Percentiles rank a stretch among this genome's conserved stretches.
Conservation (phyloP, 1,140 invertebrate species). For the Bombus polaris region DNA sequence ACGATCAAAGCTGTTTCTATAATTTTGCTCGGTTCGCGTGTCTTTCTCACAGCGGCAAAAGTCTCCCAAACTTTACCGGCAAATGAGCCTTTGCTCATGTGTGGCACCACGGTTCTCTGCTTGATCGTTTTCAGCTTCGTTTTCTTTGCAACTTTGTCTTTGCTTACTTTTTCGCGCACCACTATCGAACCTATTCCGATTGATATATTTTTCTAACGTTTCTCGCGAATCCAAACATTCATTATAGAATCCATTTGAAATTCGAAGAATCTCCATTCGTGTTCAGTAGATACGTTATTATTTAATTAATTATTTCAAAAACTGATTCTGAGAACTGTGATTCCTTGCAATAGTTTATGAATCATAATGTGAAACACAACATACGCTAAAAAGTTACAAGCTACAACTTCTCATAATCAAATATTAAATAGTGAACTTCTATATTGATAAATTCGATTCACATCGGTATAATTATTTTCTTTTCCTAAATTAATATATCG, state of each 20-base stretch:
- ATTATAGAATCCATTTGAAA: background rate
- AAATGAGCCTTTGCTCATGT: constrained; percentile 57
- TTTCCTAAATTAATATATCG: background rate
- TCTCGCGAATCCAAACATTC: background rate
- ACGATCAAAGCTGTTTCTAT: constrained; percentile 60
- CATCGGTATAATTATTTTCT: background rate
- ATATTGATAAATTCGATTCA: background rate
- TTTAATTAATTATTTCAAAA: background rate
- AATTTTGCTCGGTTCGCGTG: constrained; percentile 57
- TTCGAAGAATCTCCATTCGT: constrained; percentile 13
- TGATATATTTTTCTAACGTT: constrained; percentile 17
- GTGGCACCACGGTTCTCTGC: constrained; percentile 36
- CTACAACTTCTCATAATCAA: background rate
- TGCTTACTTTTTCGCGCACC: constrained; percentile 62
- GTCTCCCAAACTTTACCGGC: constrained; percentile 75
- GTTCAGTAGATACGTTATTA: background rate
- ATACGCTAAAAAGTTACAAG: background rate
- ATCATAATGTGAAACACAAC: background rate
- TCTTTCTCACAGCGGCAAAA: constrained; percentile 68
- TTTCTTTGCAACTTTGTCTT: constrained; percentile 67
- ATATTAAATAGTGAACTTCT: background rate
- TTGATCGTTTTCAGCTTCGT: constrained; percentile 59
- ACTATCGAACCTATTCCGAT: constrained; percentile 38
- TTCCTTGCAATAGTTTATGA: background rate
- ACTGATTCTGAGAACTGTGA: background rate